A percentile compares a stretch with the other conserved stretches of the same genome.
Conservation (phyloP, 37 sponge, comb jelly and placozoan species). For the Ephydatia muelleri region DNA sequence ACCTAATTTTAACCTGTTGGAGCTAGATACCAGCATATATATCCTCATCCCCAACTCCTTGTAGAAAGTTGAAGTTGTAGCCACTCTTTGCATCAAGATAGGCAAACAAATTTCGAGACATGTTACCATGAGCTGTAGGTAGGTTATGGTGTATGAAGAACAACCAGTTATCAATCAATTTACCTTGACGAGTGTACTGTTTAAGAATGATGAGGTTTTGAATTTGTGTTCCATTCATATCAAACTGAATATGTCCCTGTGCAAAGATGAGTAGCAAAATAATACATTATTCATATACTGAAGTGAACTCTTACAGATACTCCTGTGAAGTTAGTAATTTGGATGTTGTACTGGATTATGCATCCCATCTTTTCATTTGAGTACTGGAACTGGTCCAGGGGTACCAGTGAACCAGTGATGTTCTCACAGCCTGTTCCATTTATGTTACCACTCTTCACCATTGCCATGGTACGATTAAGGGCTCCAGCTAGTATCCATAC, state of each 20-base stretch:
- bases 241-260: constrained; percentile 18
- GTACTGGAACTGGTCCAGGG: constrained; percentile 34
- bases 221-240: constrained; percentile 6
- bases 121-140: not conserved
- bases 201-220: not conserved
- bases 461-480: constrained; percentile 2
- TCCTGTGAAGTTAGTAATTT: constrained; percentile 28
- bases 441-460: not conserved
- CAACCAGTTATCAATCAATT: no score
- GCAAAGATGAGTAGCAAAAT: not conserved
- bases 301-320: constrained; percentile 19
- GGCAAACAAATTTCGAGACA: not conserved
- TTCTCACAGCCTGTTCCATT: not conserved
- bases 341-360: constrained; percentile 15
- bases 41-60: not conserved
- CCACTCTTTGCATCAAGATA: not conserved
- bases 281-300: no score
- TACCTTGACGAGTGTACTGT: not conserved
- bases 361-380: constrained; percentile 25
- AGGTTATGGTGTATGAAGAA: no score
- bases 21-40: not conserved
- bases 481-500: constrained; percentile 44
- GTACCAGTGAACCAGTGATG: not conserved
- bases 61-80: not conserved
- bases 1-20: not conserved